phyloP scores from a whole-genome alignment of 2,888 invertebrate genomes.

The Selenia dentaria region DNA sequence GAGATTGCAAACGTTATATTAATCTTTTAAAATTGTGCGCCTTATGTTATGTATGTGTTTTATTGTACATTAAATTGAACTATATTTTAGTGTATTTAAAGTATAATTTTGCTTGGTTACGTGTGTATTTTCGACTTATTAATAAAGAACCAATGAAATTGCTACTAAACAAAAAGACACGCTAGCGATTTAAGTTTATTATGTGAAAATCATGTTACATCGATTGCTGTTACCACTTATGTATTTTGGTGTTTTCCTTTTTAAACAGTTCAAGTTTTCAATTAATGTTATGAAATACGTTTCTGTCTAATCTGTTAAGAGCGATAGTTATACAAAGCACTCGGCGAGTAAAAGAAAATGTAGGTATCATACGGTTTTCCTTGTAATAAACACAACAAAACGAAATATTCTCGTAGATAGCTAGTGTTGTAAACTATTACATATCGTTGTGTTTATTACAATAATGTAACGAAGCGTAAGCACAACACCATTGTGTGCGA shows the following conservation, averaged over 20 bases:
- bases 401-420: background rate
- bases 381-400: too few relatives aligned
- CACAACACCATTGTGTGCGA: background rate
- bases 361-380: too few relatives aligned
- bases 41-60: too few relatives aligned
- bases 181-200: constrained; percentile 38
- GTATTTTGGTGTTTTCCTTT: background rate
- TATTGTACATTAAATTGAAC: constrained; percentile 1
- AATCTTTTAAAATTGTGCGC: too few relatives aligned
- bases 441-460: background rate
- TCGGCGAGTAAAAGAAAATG: too few relatives aligned
- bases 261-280: constrained; percentile 13
- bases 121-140: constrained; percentile 41
- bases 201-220: constrained; percentile 15
- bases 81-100: constrained; percentile 5
- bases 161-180: constrained; percentile 53
- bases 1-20: too few relatives aligned
- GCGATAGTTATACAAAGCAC: background rate
- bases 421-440: background rate
- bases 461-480: background rate
- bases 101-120: constrained; percentile 44
- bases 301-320: background rate
- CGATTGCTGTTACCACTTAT: constrained; percentile 4
- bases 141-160: constrained; percentile 46
- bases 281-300: background rate